Conservation (phyloP, 1,140 invertebrate species). For the Bombus ignitus region DNA sequence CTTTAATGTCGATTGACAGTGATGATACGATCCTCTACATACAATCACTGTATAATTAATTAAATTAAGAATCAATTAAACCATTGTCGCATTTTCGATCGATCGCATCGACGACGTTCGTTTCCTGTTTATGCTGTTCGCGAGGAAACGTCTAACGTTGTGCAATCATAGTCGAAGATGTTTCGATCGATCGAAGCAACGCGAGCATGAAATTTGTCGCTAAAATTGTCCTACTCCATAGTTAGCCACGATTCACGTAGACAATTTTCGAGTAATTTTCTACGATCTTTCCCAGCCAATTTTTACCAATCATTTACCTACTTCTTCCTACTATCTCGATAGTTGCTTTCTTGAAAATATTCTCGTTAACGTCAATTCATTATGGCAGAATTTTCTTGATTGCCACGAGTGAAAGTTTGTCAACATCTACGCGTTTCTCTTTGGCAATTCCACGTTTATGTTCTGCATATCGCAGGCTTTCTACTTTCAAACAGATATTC, state of each 20-base stretch:
- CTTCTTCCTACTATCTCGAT: neutral
- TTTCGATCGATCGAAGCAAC: constrained; percentile 7
- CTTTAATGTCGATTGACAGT: too few species aligned
- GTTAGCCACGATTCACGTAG: neutral
- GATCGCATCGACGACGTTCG: neutral
- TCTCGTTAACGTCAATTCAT: too few species aligned
- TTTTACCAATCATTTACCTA: neutral
- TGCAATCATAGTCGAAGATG: neutral
- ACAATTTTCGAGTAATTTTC: neutral
- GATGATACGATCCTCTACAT: too few species aligned
- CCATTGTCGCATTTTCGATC: too few species aligned
- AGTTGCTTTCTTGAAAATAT: neutral
- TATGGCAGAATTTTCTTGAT: neutral
- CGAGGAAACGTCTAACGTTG: neutral
- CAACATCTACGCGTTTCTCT: neutral
- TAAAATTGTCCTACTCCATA: neutral
- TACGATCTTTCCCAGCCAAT: neutral
- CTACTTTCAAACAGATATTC: neutral
- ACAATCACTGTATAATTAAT: too few species aligned
- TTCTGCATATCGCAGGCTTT: neutral
- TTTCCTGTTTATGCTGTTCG: neutral
- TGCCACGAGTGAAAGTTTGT: neutral
- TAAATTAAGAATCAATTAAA: neutral
- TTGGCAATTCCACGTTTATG: neutral
- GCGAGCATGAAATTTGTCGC: constrained; percentile 8